These are phyloP conservation scores for Stictonetta naevosa DNA, from an alignment of 2,113 vertebrate species.

Conservation along the genomic window DNA sequence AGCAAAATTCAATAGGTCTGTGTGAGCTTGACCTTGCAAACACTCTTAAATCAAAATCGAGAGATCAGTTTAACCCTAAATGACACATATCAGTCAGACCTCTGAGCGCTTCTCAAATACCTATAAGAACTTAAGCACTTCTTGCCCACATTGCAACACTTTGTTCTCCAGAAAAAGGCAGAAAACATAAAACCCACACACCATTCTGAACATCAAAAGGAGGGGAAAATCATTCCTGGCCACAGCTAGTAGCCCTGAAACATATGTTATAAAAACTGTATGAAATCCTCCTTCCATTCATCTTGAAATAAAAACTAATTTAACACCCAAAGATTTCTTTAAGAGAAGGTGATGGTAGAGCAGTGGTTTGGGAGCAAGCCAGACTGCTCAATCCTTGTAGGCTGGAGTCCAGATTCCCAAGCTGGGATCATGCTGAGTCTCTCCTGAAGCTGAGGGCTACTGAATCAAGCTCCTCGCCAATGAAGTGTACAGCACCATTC, in stretches of 20 bases:
- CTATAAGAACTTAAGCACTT: background rate
- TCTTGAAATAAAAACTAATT: background rate
- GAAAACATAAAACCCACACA: background rate
- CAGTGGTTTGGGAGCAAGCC: background rate
- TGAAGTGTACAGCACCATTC: background rate
- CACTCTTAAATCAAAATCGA: background rate
- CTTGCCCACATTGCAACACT: background rate
- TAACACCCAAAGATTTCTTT: background rate
- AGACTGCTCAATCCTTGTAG: background rate
- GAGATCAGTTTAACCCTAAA: background rate
- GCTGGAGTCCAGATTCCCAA: background rate
- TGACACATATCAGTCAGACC: background rate
- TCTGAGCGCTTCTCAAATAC: background rate
- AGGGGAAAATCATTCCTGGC: background rate
- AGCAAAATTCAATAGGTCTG: background rate
- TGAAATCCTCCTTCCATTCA: background rate
- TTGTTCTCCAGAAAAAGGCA: background rate
- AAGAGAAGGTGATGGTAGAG: background rate
- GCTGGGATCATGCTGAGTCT: background rate
- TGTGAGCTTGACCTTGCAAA: background rate
- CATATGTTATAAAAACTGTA: background rate
- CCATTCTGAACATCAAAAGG: background rate
- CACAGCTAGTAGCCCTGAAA: background rate
- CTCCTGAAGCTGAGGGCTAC: background rate
- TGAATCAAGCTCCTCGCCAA: background rate